Evolutionary conservation across 2,888 invertebrate genomes (phyloP), one percentile per base, ranked within the genome.

Genomic region (Heliconius hortense): DNA sequence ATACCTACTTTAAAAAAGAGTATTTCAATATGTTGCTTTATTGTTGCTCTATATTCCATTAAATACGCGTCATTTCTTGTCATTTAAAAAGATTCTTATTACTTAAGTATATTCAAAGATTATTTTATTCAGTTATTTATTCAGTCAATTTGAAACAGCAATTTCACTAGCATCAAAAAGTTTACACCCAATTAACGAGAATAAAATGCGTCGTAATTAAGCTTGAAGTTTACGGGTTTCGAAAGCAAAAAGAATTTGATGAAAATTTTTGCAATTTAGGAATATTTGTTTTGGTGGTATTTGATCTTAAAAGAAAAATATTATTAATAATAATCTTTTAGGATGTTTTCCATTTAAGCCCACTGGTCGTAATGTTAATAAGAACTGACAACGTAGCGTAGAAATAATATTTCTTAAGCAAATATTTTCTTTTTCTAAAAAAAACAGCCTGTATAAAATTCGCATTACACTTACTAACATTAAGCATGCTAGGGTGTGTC

Each of bases 141-240:
- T 60, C 11, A 28, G 60, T 39, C 26, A 28, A 24, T 71, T 43
- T 35, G 35, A 35, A 35, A 71, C 28, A 31, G 53, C 15, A 62
- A 62, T 43, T 71, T 39, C 2, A 35, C 71, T 59, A 62, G 64
- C 69, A 53, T 64, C 43, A 48, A 72, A 73, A 69, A 77, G 77
- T 69, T 69, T 69, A 76, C 77, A 75, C 72, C 78, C 79, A 78
- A 77, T 78, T 79, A 76, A 75, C 68, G 74, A 63, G 77, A 78
- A 77, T 80, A 79, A 81, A 79, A 78, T 76, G 76, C 80, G 79
- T 78, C 75, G 77, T 81, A 80, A 82, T 82, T 81, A 80, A 82
- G 77, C 76, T 73, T 75, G 78, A 82, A 75, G 78, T 81, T 79
- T 77, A 81, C 80, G 77, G 80, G 78, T 78, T 82, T 79, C 79